These are phyloP conservation scores for Cephonodes hylas DNA, from an alignment of 2,888 invertebrate species.

Conservation along the genomic window DNA sequence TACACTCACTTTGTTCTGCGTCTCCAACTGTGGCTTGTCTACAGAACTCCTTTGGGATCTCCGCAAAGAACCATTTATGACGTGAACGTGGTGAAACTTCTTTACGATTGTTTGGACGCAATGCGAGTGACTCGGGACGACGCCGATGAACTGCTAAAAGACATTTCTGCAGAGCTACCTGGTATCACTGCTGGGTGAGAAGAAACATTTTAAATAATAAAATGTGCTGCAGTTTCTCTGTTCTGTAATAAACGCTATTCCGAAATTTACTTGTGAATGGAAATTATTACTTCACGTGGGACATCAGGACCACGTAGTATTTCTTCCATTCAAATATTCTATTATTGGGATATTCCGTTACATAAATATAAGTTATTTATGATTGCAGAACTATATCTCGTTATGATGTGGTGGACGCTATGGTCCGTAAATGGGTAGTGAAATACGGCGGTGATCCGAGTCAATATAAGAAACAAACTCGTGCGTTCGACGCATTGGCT, in stretches of 20 bases:
- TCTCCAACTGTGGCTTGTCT: not conserved
- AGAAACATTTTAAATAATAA: not conserved
- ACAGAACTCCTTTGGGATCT: conserved; percentile 57
- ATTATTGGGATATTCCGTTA: not conserved
- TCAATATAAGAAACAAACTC: conserved; percentile 65
- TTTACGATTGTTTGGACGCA: conserved; percentile 63
- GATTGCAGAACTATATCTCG: conserved; percentile 42
- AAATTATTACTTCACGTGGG: too few species aligned
- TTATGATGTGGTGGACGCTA: conserved; percentile 58
- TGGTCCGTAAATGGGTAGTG: conserved; percentile 61
- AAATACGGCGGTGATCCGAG: conserved; percentile 65
- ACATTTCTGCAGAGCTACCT: conserved; percentile 51
- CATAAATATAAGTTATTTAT: not conserved
- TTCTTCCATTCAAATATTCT: not conserved
- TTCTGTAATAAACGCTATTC: too few species aligned
- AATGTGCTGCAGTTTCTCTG: too few species aligned
- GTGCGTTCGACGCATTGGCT: conserved; percentile 66
- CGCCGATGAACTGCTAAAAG: conserved; percentile 49
- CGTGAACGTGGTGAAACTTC: conserved; percentile 56
- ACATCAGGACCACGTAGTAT: not conserved
- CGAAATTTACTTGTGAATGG: too few species aligned
- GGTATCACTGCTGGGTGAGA: conserved; percentile 59
- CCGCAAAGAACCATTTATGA: conserved; percentile 40
- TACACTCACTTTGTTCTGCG: too few species aligned
- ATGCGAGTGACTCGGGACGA: conserved; percentile 63